phyloP scores from a whole-genome alignment of 2,888 invertebrate species.

The Tenthredo distinguenda region DNA sequence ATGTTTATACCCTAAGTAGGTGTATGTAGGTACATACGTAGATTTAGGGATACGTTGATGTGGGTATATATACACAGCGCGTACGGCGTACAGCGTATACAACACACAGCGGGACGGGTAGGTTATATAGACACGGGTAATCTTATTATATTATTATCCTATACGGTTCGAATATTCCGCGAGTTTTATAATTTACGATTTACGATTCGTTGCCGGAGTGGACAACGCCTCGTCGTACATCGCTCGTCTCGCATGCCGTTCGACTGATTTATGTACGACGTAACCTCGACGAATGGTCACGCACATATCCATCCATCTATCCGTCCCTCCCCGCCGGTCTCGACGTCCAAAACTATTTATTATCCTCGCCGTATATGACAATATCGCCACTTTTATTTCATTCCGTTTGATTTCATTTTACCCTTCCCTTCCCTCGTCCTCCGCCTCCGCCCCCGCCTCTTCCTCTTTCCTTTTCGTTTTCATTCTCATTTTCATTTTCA shows the following conservation, averaged over 20 bases:
- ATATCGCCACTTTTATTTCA: slow-evolving; percentile 34
- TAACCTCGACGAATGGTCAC: slow-evolving; percentile 76
- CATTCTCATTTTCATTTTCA: too few relatives aligned
- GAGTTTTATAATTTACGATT: slow-evolving; percentile 48
- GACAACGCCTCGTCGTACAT: slow-evolving; percentile 21
- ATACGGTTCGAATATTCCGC: slow-evolving; percentile 33
- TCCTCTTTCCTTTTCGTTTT: neutral
- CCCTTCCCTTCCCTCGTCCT: neutral
- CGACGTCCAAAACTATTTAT: slow-evolving; percentile 60
- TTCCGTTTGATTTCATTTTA: neutral
- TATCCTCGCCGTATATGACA: slow-evolving; percentile 30
- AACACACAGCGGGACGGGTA: neutral
- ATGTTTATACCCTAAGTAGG: slow-evolving; percentile 4
- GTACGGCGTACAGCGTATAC: neutral
- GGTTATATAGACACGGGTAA: neutral
- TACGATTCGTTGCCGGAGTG: slow-evolving; percentile 39
- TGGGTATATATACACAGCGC: neutral
- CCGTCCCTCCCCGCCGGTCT: slow-evolving; percentile 62
- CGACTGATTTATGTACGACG: slow-evolving; percentile 76
- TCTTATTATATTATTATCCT: slow-evolving; percentile 30
- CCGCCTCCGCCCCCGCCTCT: too few relatives aligned
- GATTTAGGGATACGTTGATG: neutral
- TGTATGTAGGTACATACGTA: neutral
- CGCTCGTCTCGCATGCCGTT: slow-evolving; percentile 60
- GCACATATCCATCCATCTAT: slow-evolving; percentile 61